Conservation (phyloP, 2,113 vertebrate genomes). For the Physeter macrocephalus region DNA sequence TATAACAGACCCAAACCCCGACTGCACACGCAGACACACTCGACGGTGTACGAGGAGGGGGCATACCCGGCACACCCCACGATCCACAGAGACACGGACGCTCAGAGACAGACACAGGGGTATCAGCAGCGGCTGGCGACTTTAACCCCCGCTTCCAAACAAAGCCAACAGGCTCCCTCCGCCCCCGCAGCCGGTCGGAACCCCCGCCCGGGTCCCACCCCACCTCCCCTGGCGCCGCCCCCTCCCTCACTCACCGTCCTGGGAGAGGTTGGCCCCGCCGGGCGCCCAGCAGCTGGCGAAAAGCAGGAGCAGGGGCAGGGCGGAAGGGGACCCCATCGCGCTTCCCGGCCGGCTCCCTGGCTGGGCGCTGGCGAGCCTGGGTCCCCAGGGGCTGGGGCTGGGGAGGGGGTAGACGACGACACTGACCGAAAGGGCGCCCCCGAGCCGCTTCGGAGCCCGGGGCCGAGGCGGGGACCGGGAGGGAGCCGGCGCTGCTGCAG, state of each 20-base stretch:
- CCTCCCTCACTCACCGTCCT: slow-evolving; percentile 72
- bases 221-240: slow-evolving; percentile 37
- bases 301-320: slow-evolving; percentile 68
- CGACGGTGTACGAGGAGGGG: background rate
- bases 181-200: background rate
- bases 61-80: slow-evolving; percentile 51
- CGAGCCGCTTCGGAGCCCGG: slow-evolving; percentile 64
- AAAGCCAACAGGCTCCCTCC: slow-evolving; percentile 53
- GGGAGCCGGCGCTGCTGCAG: slow-evolving; percentile 72
- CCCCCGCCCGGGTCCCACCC: background rate
- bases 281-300: slow-evolving; percentile 65
- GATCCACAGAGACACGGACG: slow-evolving; percentile 16
- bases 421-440: slow-evolving; percentile 52
- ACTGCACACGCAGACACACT: slow-evolving; percentile 29
- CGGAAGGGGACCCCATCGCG: slow-evolving; percentile 61
- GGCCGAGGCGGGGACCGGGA: slow-evolving; percentile 72
- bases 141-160: slow-evolving; percentile 25
- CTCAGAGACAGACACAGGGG: slow-evolving; percentile 40
- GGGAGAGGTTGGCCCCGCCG: slow-evolving; percentile 72
- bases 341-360: slow-evolving; percentile 59
- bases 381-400: slow-evolving; percentile 26
- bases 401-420: background rate
- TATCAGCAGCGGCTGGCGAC: background rate
- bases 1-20: background rate
- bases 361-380: slow-evolving; percentile 54